Percentiles rank a stretch among this genome's conserved stretches.
phyloP scores from a whole-genome alignment of 2,888 invertebrate species.

The Lamellibrachia columna region DNA sequence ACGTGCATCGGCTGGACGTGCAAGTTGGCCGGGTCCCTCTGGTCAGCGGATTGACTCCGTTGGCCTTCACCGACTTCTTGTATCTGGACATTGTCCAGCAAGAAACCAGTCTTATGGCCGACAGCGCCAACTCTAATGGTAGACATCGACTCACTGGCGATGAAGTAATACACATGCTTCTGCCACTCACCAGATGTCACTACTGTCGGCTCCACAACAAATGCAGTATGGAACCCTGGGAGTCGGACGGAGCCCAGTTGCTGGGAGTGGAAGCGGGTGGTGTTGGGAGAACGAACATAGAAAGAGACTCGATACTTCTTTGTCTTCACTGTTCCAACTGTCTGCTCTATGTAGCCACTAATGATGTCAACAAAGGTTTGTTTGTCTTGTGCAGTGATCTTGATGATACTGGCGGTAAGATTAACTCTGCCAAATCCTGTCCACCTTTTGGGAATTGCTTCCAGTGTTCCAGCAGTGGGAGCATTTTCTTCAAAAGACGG shows the following conservation, averaged over 20 bases:
- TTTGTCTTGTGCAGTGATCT: not conserved
- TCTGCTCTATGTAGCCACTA: not conserved
- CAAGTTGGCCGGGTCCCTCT: not conserved
- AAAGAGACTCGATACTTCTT: not conserved
- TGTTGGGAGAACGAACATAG: not conserved
- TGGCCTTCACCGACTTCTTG: not conserved
- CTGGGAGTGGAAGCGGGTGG: not conserved
- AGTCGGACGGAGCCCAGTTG: not conserved
- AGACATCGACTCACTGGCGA: not conserved
- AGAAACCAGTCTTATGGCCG: not conserved
- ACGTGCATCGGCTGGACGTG: not conserved
- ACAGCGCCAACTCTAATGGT: not conserved
- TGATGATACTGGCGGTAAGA: not conserved
- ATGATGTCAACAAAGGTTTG: not conserved
- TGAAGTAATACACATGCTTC: not conserved
- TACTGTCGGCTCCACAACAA: not conserved
- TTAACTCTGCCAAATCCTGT: not conserved
- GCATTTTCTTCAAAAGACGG: not conserved
- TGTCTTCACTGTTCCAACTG: not conserved
- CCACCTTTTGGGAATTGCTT: not conserved
- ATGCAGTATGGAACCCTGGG: not conserved
- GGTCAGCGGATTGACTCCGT: not conserved
- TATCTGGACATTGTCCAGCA: conserved; percentile 20
- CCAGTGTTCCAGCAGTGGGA: not conserved
- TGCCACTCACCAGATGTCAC: not conserved